phyloP scores from a whole-genome alignment of 2,888 invertebrate species.

The Cinara cedri region DNA sequence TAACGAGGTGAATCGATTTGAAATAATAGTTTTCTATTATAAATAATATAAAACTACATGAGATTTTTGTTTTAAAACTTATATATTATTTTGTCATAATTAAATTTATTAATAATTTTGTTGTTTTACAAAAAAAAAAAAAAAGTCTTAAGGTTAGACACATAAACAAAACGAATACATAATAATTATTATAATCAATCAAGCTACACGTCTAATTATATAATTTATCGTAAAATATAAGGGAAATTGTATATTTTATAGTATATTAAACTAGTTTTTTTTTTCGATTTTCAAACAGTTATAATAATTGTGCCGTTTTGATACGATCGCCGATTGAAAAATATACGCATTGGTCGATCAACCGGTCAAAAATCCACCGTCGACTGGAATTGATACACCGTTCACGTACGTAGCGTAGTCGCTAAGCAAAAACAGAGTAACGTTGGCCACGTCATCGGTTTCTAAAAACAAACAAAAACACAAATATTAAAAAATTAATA shows the following conservation, averaged over 20 bases:
- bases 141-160: not conserved
- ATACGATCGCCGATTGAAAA: too few relatives aligned
- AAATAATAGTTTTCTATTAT: too few relatives aligned
- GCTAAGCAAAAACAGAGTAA: conserved; percentile 79
- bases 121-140: not conserved
- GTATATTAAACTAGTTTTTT: not conserved
- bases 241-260: too few relatives aligned
- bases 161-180: not conserved
- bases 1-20: too few relatives aligned
- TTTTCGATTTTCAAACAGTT: not conserved
- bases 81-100: too few relatives aligned
- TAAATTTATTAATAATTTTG: too few relatives aligned
- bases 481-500: too few relatives aligned
- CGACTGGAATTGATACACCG: conserved; percentile 78
- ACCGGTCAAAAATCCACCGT: conserved; percentile 72
- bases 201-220: not conserved
- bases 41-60: not conserved
- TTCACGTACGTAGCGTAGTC: conserved; percentile 81
- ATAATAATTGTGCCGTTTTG: not conserved
- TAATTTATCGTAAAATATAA: not conserved
- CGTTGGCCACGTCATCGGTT: conserved; percentile 81
- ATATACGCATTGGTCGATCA: not conserved
- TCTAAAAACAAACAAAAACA: conserved; percentile 69
- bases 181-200: not conserved
- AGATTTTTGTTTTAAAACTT: not conserved